Conservation (phyloP, 2,888 invertebrate genomes). For the Ctenicera cuprea region DNA sequence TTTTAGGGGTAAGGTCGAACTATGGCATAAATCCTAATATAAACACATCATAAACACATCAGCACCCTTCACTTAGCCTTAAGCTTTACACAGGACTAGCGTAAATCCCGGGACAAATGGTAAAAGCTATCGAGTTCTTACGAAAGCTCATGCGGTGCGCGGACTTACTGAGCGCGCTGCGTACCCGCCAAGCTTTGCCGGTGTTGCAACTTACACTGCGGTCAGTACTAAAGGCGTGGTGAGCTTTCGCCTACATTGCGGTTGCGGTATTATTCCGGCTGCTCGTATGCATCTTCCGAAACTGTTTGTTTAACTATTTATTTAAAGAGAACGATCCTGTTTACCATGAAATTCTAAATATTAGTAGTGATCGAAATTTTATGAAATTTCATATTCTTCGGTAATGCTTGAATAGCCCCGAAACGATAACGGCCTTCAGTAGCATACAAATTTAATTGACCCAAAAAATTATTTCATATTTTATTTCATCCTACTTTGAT, state of each 20-base stretch:
- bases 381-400: no score
- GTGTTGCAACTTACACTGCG: slow-evolving; percentile 62
- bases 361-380: no score
- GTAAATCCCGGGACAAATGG: slow-evolving; percentile 63
- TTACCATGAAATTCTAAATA: no score
- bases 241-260: slow-evolving; percentile 52
- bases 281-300: slow-evolving; percentile 5
- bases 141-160: slow-evolving; percentile 63
- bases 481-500: no score
- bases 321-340: no score
- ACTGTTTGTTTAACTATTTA: slow-evolving; percentile 10
- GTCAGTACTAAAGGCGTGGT: slow-evolving; percentile 62
- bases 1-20: slow-evolving; percentile 12
- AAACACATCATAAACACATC: slow-evolving; percentile 46
- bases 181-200: slow-evolving; percentile 53
- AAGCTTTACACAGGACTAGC: slow-evolving; percentile 56
- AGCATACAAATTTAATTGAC: no score
- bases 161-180: slow-evolving; percentile 59
- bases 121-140: slow-evolving; percentile 60
- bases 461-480: no score
- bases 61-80: slow-evolving; percentile 43
- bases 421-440: no score
- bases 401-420: no score
- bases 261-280: slow-evolving; percentile 48
- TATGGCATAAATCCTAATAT: slow-evolving; percentile 11